A percentile compares a stretch with the other conserved stretches of the same genome.
phyloP scores from a whole-genome alignment of 2,113 vertebrate genomes.

The Chaetodon auriga region DNA sequence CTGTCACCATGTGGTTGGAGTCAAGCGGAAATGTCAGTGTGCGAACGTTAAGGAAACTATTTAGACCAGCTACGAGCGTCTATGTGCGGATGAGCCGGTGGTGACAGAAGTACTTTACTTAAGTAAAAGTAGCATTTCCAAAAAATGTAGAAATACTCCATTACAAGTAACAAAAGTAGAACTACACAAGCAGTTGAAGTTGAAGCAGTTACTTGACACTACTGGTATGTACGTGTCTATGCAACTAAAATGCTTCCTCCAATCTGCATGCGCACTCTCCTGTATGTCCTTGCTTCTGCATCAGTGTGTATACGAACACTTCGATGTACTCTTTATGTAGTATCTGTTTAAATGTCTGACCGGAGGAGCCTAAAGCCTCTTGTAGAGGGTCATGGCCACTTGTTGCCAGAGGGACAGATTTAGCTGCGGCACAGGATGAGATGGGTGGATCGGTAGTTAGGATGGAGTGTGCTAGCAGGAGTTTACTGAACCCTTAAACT shows the following conservation, averaged over 20 bases:
- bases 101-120: neutral
- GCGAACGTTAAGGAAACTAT: slow-evolving; percentile 23
- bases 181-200: neutral
- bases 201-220: neutral
- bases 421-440: slow-evolving; percentile 27
- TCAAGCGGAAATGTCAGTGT: slow-evolving; percentile 41
- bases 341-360: slow-evolving; percentile 19
- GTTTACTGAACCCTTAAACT: slow-evolving; percentile 64
- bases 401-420: slow-evolving; percentile 58
- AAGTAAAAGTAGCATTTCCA: neutral
- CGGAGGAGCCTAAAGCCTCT: slow-evolving; percentile 8
- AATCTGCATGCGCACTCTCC: neutral
- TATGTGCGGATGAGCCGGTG: neutral
- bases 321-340: neutral
- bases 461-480: slow-evolving; percentile 43
- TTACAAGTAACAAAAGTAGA: too few relatives aligned
- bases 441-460: slow-evolving; percentile 28
- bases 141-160: neutral
- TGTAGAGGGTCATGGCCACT: slow-evolving; percentile 46
- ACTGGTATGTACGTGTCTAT: neutral
- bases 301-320: neutral
- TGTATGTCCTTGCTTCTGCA: neutral
- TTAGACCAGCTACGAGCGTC: slow-evolving; percentile 19
- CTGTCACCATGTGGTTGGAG: slow-evolving; percentile 65
- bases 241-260: neutral